Percentiles rank a stretch among this genome's conserved stretches.
These are phyloP conservation scores for Halcyon badia DNA, from an alignment of 2,797 vertebrate species.

Conservation along the genomic window DNA sequence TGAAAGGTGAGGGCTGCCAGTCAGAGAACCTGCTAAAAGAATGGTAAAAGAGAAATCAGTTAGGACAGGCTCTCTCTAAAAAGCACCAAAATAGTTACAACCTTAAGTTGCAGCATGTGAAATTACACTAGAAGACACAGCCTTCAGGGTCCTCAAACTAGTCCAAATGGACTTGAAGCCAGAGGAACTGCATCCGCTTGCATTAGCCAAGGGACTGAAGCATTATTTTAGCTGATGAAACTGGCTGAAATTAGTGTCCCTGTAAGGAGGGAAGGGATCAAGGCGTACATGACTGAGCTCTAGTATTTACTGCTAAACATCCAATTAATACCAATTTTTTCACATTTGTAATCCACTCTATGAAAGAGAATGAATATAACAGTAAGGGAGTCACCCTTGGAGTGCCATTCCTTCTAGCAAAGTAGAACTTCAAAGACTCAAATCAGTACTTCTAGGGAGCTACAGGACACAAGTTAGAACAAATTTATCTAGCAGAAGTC, in stretches of 20 bases:
- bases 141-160: not conserved
- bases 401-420: conserved; percentile 30
- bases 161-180: not conserved
- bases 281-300: not conserved
- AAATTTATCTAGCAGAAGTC: conserved; percentile 51
- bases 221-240: not conserved
- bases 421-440: conserved; percentile 26
- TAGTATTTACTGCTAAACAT: not conserved
- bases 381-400: not conserved
- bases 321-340: not conserved
- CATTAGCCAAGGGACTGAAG: not conserved
- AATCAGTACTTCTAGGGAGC: conserved; percentile 39
- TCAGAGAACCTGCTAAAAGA: conserved; percentile 85
- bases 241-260: not conserved
- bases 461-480: conserved; percentile 42
- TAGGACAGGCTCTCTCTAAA: not conserved
- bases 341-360: not conserved
- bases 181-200: not conserved
- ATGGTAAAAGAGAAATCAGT: conserved; percentile 53
- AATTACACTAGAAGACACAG: not conserved
- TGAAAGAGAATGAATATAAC: not conserved
- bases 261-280: not conserved
- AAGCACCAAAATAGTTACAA: not conserved
- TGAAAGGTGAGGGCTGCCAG: conserved; percentile 90
- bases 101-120: not conserved